Conservation (phyloP, 2,888 invertebrate species). For the Tenthredo mesomela region DNA sequence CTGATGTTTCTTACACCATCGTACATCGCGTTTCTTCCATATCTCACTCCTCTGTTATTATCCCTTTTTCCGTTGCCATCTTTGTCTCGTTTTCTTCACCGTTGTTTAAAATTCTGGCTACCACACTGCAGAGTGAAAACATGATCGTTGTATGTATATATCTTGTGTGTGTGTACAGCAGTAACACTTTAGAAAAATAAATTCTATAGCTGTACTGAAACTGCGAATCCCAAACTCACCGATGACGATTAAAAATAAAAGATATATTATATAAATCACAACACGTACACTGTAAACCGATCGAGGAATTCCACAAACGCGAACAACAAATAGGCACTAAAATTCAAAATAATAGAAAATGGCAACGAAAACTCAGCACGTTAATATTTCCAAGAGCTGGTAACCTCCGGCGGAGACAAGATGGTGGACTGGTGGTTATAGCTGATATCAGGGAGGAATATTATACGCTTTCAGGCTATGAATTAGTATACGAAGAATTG, state of each 20-base stretch:
- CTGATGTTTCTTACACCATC: neutral
- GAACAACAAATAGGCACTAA: neutral
- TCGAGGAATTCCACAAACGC: neutral
- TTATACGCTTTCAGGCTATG: neutral
- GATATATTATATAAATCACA: too few species aligned
- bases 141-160: neutral
- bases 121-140: neutral
- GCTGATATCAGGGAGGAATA: neutral
- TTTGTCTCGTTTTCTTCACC: neutral
- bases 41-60: neutral
- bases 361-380: neutral
- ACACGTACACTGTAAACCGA: neutral
- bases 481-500: neutral
- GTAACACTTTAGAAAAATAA: neutral
- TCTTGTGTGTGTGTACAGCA: neutral
- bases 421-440: neutral
- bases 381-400: neutral
- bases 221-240: too few species aligned
- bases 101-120: neutral
- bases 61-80: neutral
- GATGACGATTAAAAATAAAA: neutral
- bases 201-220: neutral
- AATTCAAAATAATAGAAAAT: neutral
- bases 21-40: neutral
- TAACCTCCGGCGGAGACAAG: constrained; percentile 3